Base-by-base conservation (phyloP, 2,113 vertebrate genomes). In the Nanger granti region DNA sequence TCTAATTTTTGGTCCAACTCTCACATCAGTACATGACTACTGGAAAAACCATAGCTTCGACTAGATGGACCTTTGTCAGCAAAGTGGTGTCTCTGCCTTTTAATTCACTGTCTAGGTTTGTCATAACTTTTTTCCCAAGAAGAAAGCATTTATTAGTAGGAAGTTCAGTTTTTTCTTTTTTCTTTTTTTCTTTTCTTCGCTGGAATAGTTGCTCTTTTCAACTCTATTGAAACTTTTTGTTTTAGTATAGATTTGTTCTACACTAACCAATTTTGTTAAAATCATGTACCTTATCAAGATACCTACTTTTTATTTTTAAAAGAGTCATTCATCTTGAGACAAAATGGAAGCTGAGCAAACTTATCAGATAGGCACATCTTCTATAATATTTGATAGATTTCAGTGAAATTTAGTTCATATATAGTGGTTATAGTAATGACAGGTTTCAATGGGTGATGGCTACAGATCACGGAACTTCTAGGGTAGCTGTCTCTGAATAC, bases 381-480 rank as follows among this genome's bases (percentile, higher is more conserved):
- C 91, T 93, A 76, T 91, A 91, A 89, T 87, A 90, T 89, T 97
- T 94, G 60, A 88, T 96, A 79, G 47, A 80, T 87, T 97, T 96
- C 9, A 55, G 94, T 49, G 44, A 96, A 95, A 95, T 62, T 80
- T 86, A 87, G 92, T 66, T 54, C 11, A 93, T 73, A 69, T 49
- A 44, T 49, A 93, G 55, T 44, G 66, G 18, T 94, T 92, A 87
- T 66, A 95, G 85, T 96, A 97, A 94, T 93, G 96, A 96, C 91
- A 95, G 62, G 91, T 95, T 97, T 62, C 83, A 83, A 1, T 62
- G 93, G 60, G 37, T 89, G 93, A 95, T 59, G 82, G 91, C 94
- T 96, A 87, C 64, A 93, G 66, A 93, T 95, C 92, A 89, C 37
- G 89, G 90, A 98, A 97, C 49, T 84, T 89, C 60, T 91, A 91